Conservation (phyloP, 1,140 invertebrate species). For the Gonatopus flavifemur region DNA sequence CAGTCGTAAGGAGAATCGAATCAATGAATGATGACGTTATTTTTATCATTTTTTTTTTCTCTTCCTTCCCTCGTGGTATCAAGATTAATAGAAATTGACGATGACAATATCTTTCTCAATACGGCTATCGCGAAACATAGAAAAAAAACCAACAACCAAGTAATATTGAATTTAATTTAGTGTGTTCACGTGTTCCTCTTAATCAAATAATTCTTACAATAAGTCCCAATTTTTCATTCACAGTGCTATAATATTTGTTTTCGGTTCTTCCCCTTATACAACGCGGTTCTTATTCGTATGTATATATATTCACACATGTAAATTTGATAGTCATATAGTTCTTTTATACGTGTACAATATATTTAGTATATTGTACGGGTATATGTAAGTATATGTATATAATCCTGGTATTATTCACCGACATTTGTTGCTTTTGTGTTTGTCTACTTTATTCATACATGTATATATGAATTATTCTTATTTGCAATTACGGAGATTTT, state of each 20-base stretch:
- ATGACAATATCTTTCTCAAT: constrained; percentile 1
- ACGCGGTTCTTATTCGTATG: too few species aligned
- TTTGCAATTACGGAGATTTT: too few species aligned
- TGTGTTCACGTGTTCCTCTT: constrained; percentile 6
- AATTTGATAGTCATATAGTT: too few species aligned
- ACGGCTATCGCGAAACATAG: constrained; percentile 15
- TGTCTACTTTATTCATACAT: constrained; percentile 49
- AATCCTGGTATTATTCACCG: constrained; percentile 17
- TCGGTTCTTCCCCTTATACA: constrained; percentile 2
- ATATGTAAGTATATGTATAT: too few species aligned
- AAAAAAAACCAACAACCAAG: too few species aligned
- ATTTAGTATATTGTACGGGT: too few species aligned
- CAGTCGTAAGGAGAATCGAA: constrained; percentile 13
- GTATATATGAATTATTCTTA: too few species aligned
- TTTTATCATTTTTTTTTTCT: neutral
- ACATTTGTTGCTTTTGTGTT: constrained; percentile 58
- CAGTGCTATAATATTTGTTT: neutral
- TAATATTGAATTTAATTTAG: too few species aligned
- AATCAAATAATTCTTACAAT: neutral
- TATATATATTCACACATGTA: too few species aligned
- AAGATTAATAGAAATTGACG: neutral
- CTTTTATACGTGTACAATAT: too few species aligned
- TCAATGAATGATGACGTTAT: constrained; percentile 1
- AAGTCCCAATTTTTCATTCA: neutral
- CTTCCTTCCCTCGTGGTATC: neutral